Percentiles rank a stretch among this genome's conserved stretches.
phyloP scores from a whole-genome alignment of 64 coral and sea anemone genomes.

The Stylophora pistillata region DNA sequence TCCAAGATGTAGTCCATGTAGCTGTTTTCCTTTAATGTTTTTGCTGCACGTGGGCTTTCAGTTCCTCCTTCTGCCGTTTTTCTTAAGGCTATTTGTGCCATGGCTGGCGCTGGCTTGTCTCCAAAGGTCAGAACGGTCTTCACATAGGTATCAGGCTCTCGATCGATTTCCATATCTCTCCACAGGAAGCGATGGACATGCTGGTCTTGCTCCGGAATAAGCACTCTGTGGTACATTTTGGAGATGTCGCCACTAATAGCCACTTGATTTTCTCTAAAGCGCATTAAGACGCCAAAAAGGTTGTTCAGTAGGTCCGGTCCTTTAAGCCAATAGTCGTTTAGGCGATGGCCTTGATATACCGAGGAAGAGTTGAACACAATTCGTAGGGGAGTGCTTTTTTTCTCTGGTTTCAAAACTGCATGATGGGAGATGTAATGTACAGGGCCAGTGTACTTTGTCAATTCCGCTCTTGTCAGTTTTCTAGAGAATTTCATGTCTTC shows the following conservation, averaged over 20 bases:
- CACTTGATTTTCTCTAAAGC: conserved; percentile 25
- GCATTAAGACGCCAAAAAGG: conserved; percentile 54
- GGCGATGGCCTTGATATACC: conserved; percentile 14
- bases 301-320: conserved; percentile 53
- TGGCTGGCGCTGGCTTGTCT: conserved; percentile 2
- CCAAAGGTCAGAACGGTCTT: background rate
- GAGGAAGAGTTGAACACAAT: conserved; percentile 72
- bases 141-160: conserved; percentile 13
- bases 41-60: background rate
- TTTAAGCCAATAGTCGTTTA: conserved; percentile 72
- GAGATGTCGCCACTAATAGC: conserved; percentile 11
- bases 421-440: conserved; percentile 49
- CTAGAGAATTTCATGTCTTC: conserved; percentile 35
- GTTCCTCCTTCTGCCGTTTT: background rate
- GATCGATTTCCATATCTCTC: background rate
- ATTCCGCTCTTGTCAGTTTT: conserved; percentile 47
- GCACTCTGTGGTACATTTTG: conserved; percentile 34
- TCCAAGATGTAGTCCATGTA: conserved; percentile 53
- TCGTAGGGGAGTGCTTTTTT: conserved; percentile 52
- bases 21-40: background rate
- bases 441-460: too few relatives aligned
- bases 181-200: conserved; percentile 28
- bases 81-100: background rate
- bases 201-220: conserved; percentile 28
- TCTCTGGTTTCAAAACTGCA: conserved; percentile 48